Conservation (phyloP, 2,797 vertebrate genomes). For the Anniella stebbinsi region DNA sequence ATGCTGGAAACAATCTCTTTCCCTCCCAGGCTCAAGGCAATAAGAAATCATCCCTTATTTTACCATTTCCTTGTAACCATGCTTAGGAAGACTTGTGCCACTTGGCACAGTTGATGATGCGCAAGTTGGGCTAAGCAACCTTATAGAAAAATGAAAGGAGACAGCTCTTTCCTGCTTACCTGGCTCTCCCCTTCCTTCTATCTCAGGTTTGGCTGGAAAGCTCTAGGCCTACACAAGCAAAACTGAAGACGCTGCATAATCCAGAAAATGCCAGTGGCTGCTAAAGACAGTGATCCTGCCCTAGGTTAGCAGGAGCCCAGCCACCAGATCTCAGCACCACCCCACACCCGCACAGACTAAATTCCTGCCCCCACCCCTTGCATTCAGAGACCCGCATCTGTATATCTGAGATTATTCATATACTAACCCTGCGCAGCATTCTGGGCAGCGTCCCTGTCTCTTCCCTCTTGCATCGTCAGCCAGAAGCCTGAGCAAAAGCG, state of each 20-base stretch:
- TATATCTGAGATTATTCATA: slow-evolving; percentile 65
- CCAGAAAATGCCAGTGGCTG: background rate
- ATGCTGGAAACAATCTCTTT: background rate
- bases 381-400: slow-evolving; percentile 2
- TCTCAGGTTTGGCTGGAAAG: background rate
- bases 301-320: background rate
- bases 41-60: background rate
- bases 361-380: background rate
- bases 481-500: slow-evolving; percentile 59
- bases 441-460: slow-evolving; percentile 43
- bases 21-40: background rate
- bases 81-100: background rate
- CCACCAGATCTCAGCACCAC: background rate
- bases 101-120: background rate
- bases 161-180: background rate
- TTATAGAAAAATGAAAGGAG: background rate
- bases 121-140: background rate
- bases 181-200: background rate
- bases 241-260: slow-evolving; percentile 25
- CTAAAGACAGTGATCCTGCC: background rate
- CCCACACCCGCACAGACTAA: background rate
- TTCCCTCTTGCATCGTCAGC: slow-evolving; percentile 49
- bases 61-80: background rate
- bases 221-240: slow-evolving; percentile 10
- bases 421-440: slow-evolving; percentile 6